These are phyloP conservation scores for Microcaecilia unicolor DNA, from an alignment of 2,797 vertebrate species.

Conservation along the genomic window DNA sequence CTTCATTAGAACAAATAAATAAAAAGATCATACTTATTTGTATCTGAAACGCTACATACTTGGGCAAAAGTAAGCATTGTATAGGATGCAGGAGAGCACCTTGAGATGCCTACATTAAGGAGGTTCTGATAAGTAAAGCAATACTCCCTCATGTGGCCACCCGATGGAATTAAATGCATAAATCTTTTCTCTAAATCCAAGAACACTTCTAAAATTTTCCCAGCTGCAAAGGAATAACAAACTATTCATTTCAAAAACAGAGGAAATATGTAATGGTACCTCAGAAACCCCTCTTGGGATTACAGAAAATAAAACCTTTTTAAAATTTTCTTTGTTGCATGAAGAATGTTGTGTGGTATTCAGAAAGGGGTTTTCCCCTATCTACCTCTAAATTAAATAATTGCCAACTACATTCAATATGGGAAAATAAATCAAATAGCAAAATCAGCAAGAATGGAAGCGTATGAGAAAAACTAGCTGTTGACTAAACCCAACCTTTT, in stretches of 20 bases:
- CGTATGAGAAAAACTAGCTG: neutral
- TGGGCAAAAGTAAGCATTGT: too few relatives aligned
- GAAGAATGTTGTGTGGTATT: neutral
- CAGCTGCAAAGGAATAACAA: neutral
- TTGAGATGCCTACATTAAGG: too few relatives aligned
- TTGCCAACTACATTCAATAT: neutral
- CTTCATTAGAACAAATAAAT: too few relatives aligned
- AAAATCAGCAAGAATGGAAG: too few relatives aligned
- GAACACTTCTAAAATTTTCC: neutral
- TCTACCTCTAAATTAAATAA: neutral
- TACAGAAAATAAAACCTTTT: neutral
- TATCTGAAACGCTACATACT: too few relatives aligned
- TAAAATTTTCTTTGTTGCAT: neutral
- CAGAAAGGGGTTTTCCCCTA: neutral
- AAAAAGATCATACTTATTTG: too few relatives aligned
- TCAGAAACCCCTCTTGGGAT: neutral
- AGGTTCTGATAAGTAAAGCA: slow-evolving; percentile 32
- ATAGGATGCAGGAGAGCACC: too few relatives aligned
- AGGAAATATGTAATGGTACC: neutral
- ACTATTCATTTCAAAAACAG: neutral
- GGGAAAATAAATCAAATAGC: neutral
- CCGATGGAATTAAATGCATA: slow-evolving; percentile 20
- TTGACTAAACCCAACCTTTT: too few relatives aligned
- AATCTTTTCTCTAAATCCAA: neutral
- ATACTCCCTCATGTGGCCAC: slow-evolving; percentile 55